phyloP scores from a whole-genome alignment of 2,888 invertebrate genomes.

The Drosophila demipolita region DNA sequence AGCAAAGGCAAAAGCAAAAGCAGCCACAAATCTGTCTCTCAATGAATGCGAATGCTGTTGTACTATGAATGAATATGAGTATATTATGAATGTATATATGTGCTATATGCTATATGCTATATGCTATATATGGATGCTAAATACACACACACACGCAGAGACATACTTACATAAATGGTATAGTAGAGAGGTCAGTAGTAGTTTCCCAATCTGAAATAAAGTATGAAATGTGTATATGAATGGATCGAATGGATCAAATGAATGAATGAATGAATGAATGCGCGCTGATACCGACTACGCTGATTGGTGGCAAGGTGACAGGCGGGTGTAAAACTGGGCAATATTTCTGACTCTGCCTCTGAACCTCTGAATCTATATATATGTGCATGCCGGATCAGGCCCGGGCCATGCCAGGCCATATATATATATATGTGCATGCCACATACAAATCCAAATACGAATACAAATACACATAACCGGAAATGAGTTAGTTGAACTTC shows the following conservation, averaged over 20 bases:
- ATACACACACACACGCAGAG: background rate
- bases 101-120: no score
- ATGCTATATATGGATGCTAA: constrained; percentile 6
- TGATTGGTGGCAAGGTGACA: constrained; percentile 9
- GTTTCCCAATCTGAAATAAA: constrained; percentile 30
- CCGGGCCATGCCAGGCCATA: constrained; percentile 33
- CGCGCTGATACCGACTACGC: constrained; percentile 19
- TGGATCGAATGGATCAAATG: constrained; percentile 1
- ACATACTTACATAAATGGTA: constrained; percentile 3
- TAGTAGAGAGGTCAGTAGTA: constrained; percentile 23
- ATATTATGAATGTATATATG: constrained; percentile 1
- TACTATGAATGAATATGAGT: constrained; percentile 42
- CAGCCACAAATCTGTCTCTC: constrained; percentile 13
- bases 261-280: constrained; percentile 43
- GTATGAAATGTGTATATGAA: constrained; percentile 50
- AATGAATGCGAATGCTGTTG: constrained; percentile 51
- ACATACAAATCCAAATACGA: constrained; percentile 20
- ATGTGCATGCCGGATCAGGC: constrained; percentile 36
- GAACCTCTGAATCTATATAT: constrained; percentile 11
- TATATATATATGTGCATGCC: constrained; percentile 29
- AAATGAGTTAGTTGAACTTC: constrained; percentile 84
- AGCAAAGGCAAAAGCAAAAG: constrained; percentile 43
- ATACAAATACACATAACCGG: constrained; percentile 72
- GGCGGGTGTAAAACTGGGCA: constrained; percentile 7
- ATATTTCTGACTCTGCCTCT: constrained; percentile 10